A percentile compares a stretch with the other conserved stretches of the same genome.
Conservation (phyloP, 2,797 vertebrate genomes). For the Botia almorhae region DNA sequence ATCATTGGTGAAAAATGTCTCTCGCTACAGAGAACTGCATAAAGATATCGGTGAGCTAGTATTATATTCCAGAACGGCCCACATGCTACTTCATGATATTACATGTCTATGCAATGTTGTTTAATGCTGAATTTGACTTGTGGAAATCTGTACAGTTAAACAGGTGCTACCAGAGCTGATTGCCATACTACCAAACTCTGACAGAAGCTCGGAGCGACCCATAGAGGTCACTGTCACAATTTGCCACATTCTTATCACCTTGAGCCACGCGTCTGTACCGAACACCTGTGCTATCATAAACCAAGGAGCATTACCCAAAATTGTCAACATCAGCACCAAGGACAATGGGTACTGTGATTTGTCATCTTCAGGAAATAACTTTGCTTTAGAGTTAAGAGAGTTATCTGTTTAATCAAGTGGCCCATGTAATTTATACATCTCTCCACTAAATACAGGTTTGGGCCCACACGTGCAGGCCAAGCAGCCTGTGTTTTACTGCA, state of each 20-base stretch:
- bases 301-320: conserved; percentile 76
- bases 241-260: conserved; percentile 83
- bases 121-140: background rate
- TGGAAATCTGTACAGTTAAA: conserved; percentile 71
- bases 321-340: conserved; percentile 80
- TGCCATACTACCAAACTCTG: conserved; percentile 73
- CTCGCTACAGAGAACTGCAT: conserved; percentile 80
- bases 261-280: conserved; percentile 78
- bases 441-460: conserved; percentile 61
- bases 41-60: conserved; percentile 83
- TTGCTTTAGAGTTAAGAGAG: background rate
- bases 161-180: conserved; percentile 84
- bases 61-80: background rate
- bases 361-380: background rate
- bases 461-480: conserved; percentile 77
- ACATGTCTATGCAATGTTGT: no score
- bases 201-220: conserved; percentile 62
- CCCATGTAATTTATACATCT: background rate
- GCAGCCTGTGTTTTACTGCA: conserved; percentile 86
- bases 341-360: conserved; percentile 74
- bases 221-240: conserved; percentile 74
- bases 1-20: conserved; percentile 85
- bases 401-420: background rate
- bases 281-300: conserved; percentile 77
- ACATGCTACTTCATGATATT: background rate